Conservation (phyloP, 2,888 invertebrate genomes). For the Caenorhabditis sp. region DNA sequence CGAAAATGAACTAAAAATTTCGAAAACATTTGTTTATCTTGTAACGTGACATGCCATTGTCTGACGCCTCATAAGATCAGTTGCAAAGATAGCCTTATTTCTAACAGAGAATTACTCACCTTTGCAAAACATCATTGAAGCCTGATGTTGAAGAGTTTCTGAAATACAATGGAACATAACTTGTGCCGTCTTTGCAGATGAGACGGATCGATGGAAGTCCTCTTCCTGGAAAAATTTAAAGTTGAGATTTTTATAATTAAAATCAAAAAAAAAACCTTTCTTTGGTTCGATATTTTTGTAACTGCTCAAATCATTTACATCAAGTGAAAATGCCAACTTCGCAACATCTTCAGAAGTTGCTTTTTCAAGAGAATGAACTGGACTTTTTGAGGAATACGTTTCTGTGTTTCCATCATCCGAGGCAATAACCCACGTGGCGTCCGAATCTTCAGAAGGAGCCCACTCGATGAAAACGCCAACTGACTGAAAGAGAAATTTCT, state of each 20-base stretch:
- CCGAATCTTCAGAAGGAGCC: conserved; percentile 57
- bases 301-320: conserved; percentile 67
- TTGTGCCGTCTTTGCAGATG: conserved; percentile 79
- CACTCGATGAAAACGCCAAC: conserved; percentile 68
- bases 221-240: not conserved
- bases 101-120: conserved; percentile 59
- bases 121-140: conserved; percentile 76
- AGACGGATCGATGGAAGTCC: conserved; percentile 73
- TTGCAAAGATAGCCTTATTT: not conserved
- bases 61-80: not conserved
- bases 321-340: conserved; percentile 58
- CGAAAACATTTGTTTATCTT: conserved; percentile 2
- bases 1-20: not conserved
- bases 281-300: conserved; percentile 61
- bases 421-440: conserved; percentile 54
- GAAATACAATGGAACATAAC: conserved; percentile 85
- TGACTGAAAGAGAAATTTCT: conserved; percentile 39
- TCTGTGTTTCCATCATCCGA: conserved; percentile 34
- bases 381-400: conserved; percentile 19
- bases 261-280: conserved; percentile 22
- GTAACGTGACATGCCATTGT: conserved; percentile 3
- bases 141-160: conserved; percentile 86
- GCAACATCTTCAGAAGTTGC: conserved; percentile 7
- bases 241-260: not conserved
- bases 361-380: conserved; percentile 3